Evolutionary conservation across 2,888 invertebrate species (phyloP).

Genomic region (Eupithecia abbreviata): DNA sequence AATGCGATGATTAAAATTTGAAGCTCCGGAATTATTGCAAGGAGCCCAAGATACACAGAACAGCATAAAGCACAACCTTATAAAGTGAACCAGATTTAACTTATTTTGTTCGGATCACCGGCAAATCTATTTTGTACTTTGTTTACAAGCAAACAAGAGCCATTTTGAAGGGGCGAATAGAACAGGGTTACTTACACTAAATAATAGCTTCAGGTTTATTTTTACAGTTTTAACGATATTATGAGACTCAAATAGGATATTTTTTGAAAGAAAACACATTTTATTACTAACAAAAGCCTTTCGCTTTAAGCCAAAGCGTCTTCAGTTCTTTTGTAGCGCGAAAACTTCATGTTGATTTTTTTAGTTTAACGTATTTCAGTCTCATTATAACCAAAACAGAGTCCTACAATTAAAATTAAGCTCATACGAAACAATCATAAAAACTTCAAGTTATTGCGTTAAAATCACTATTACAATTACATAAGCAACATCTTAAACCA

Average conservation of each 20-base stretch:
- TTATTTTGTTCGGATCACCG: slow-evolving; percentile 39
- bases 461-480: slow-evolving; percentile 57
- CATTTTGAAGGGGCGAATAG: slow-evolving; percentile 27
- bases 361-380: neutral
- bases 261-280: neutral
- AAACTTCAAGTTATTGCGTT: slow-evolving; percentile 66
- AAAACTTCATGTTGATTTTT: neutral
- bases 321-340: neutral
- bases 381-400: slow-evolving; percentile 27
- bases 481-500: slow-evolving; percentile 57
- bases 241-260: slow-evolving; percentile 23
- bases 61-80: slow-evolving; percentile 68
- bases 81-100: slow-evolving; percentile 29
- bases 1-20: slow-evolving; percentile 59
- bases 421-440: slow-evolving; percentile 51
- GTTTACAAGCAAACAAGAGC: slow-evolving; percentile 63
- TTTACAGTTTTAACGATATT: slow-evolving; percentile 19
- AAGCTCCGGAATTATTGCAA: slow-evolving; percentile 42
- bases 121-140: slow-evolving; percentile 73
- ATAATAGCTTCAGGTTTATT: slow-evolving; percentile 23
- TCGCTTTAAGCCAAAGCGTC: neutral
- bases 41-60: slow-evolving; percentile 63
- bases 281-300: neutral
- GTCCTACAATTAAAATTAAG: slow-evolving; percentile 49
- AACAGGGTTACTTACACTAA: slow-evolving; percentile 22